phyloP scores from a whole-genome alignment of 64 coral and sea anemone genomes.

The Orbicella faveolata region DNA sequence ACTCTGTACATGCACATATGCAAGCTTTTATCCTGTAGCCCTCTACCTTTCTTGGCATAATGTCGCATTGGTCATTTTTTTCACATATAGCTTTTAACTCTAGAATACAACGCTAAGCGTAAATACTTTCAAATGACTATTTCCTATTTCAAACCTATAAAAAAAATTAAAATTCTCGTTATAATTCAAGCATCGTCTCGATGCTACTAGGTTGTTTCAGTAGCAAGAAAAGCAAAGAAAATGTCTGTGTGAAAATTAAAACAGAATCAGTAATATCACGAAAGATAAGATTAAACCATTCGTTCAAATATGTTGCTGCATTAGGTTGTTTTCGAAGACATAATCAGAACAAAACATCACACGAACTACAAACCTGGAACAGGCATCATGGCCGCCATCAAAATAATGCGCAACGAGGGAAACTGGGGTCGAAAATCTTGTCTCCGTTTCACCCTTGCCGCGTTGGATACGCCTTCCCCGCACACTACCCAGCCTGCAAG shows the following conservation, averaged over 20 bases:
- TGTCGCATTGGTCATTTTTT: not conserved
- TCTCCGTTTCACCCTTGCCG: no score
- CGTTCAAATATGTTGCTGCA: not conserved
- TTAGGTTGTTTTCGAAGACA: not conserved
- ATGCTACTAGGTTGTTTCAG: no score
- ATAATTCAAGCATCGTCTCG: no score
- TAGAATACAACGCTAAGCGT: not conserved
- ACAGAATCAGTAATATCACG: not conserved
- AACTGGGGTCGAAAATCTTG: conserved; percentile 4
- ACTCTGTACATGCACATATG: no score
- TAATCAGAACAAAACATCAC: not conserved
- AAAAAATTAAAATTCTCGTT: no score
- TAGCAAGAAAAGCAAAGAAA: no score
- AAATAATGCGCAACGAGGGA: not conserved
- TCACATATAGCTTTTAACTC: not conserved
- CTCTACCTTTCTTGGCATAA: not conserved
- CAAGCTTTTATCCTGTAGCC: not conserved
- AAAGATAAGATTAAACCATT: not conserved
- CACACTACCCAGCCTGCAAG: no score
- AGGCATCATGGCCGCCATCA: conserved; percentile 71
- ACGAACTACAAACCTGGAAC: conserved; percentile 33
- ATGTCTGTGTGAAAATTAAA: no score
- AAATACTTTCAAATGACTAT: no score
- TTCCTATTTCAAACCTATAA: no score
- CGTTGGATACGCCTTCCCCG: no score